Evolutionary conservation across 2,888 invertebrate genomes (phyloP).

Genomic region (Sycophila texana): DNA sequence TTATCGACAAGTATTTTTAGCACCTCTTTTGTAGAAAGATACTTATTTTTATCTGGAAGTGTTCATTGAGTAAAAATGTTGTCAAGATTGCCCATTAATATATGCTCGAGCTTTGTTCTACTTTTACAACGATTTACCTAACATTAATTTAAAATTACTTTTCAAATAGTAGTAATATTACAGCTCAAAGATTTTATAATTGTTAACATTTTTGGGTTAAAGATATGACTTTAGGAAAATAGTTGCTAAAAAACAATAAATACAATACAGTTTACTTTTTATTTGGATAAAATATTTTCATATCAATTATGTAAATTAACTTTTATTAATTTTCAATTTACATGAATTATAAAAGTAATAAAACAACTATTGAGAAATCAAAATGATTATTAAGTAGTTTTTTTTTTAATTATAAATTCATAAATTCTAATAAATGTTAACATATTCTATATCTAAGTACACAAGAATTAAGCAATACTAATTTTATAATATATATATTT

Average conservation of each 20-base stretch:
- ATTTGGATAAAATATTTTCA: neutral
- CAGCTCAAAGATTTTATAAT: neutral
- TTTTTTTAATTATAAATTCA: neutral
- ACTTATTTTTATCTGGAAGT: neutral
- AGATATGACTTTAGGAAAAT: constrained; percentile 21
- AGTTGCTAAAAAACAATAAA: neutral
- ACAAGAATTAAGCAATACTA: neutral
- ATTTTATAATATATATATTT: constrained; percentile 42
- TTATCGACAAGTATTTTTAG: too few species aligned
- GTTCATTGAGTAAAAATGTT: constrained; percentile 9
- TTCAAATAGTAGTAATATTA: neutral
- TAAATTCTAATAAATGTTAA: neutral
- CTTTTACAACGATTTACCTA: constrained; percentile 2
- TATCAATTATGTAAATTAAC: too few species aligned
- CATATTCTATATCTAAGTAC: neutral
- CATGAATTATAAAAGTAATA: too few species aligned
- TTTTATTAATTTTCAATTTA: too few species aligned
- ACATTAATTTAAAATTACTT: neutral
- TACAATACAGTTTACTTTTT: neutral
- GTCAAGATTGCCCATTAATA: neutral
- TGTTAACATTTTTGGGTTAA: neutral
- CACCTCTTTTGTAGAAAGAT: neutral
- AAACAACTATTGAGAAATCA: too few species aligned
- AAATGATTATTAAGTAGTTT: too few species aligned
- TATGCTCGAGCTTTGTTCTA: neutral